Evolutionary conservation across 2,888 invertebrate species (phyloP), one percentile per base, ranked within the genome.

Genomic region (Lamellibrachia satsuma): DNA sequence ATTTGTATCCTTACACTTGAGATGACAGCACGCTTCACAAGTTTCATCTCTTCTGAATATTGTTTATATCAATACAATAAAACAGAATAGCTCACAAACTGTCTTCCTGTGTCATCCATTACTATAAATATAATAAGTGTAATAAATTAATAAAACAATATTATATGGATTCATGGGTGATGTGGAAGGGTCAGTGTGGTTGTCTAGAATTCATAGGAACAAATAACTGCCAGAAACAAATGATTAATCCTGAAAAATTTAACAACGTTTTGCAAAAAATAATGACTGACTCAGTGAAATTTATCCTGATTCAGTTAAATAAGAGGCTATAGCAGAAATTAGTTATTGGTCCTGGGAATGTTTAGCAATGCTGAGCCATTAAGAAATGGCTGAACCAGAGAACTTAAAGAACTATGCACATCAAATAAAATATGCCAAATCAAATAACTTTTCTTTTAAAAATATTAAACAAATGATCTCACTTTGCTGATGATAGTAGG

Each of bases 401-500:
- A 75, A 75, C 3, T 22, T 15, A 22, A 39, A 1, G 39, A 39
- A 39, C 39, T 39, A 39, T 39, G 39, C 39, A 39, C 39, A 39
- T 39, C 39, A 39, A 39, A 39, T 6, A 15, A 75, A 75, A 22
- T 6, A 6, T 75, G 11, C 75, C 6, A 11, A 15, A 60, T 9
- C 11, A 22, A 60, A 60, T 60, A 22, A 4, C 6, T 22, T 9
- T 9, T 55, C 55, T 9, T 22, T 22, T 75, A 75, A 75, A 75
- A 22, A 15, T 75, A 75, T 75, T 75, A 75, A 3, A 75, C 4
- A 75, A 75, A 75, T 75, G 90, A 90, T 92, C 93, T 93, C 95
- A 99, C 97, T 97, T 99, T 99, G 96, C 99, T 99, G 91, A 98
- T 98, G 93, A 98, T 97, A 15, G 99, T 99, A 7, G 99, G 99